Conservation (phyloP, 2,888 invertebrate species). For the Maniola hyperantus region DNA sequence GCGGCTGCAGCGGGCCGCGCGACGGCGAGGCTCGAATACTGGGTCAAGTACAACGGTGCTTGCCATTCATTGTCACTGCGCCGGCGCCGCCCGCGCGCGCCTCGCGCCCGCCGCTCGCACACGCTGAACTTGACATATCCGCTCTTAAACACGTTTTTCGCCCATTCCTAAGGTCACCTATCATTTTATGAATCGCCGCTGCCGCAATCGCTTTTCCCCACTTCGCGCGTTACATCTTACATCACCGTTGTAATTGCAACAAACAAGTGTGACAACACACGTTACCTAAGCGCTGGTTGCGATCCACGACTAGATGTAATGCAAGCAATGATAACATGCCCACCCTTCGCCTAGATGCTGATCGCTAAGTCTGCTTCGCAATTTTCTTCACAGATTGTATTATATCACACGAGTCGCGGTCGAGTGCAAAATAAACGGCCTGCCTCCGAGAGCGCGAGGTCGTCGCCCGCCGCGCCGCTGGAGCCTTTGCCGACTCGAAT, state of each 20-base stretch:
- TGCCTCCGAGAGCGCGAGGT: conserved; percentile 50
- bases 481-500: conserved; percentile 60
- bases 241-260: conserved; percentile 67
- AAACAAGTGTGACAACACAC: conserved; percentile 73
- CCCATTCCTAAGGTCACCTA: conserved; percentile 58
- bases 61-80: conserved; percentile 79
- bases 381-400: conserved; percentile 52
- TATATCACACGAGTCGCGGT: conserved; percentile 53
- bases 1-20: conserved; percentile 55
- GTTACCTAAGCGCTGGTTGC: conserved; percentile 71
- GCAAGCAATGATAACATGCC: conserved; percentile 47
- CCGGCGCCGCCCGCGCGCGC: conserved; percentile 43
- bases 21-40: conserved; percentile 64
- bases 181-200: conserved; percentile 31
- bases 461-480: conserved; percentile 49
- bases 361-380: conserved; percentile 51
- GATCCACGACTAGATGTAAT: conserved; percentile 67
- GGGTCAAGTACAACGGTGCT: conserved; percentile 82
- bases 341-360: conserved; percentile 50
- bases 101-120: conserved; percentile 62
- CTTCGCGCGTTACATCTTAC: conserved; percentile 67
- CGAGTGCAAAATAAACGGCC: conserved; percentile 67
- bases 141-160: conserved; percentile 65
- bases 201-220: conserved; percentile 39
- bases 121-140: conserved; percentile 78